These are phyloP conservation scores for Chouioia cunea DNA, from an alignment of 2,888 invertebrate species.

Conservation along the genomic window DNA sequence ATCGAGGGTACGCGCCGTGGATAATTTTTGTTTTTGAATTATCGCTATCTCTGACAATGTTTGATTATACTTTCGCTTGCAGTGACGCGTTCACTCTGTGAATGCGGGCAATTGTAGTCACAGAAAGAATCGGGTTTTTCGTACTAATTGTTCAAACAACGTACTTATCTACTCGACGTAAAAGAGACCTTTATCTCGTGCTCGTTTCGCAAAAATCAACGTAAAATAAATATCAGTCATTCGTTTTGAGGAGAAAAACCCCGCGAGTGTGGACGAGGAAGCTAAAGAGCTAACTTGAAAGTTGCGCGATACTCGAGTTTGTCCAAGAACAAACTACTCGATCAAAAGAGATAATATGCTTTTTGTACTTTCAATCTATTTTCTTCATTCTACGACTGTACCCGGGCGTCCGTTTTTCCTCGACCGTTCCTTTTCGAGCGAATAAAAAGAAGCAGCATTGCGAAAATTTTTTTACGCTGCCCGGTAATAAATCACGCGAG, in stretches of 20 bases:
- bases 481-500: conserved; percentile 30
- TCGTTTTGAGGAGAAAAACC: too few species aligned
- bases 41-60: too few species aligned
- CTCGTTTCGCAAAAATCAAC: too few species aligned
- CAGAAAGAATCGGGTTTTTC: too few species aligned
- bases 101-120: too few species aligned
- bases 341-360: conserved; percentile 32
- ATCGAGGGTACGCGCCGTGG: conserved; percentile 72
- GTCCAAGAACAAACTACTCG: conserved; percentile 7
- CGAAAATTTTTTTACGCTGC: not conserved
- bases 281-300: conserved; percentile 5
- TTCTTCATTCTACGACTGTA: conserved; percentile 7
- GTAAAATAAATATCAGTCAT: too few species aligned
- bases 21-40: not conserved
- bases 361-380: conserved; percentile 22
- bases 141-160: too few species aligned
- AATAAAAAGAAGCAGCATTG: conserved; percentile 15
- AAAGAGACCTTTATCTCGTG: too few species aligned
- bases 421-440: not conserved
- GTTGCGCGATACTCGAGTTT: not conserved
- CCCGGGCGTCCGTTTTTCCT: conserved; percentile 1
- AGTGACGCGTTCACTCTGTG: too few species aligned
- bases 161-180: too few species aligned
- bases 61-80: too few species aligned
- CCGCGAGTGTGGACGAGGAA: not conserved